Conservation (phyloP, 2,113 vertebrate species). For the Tachysurus fulvidraco region DNA sequence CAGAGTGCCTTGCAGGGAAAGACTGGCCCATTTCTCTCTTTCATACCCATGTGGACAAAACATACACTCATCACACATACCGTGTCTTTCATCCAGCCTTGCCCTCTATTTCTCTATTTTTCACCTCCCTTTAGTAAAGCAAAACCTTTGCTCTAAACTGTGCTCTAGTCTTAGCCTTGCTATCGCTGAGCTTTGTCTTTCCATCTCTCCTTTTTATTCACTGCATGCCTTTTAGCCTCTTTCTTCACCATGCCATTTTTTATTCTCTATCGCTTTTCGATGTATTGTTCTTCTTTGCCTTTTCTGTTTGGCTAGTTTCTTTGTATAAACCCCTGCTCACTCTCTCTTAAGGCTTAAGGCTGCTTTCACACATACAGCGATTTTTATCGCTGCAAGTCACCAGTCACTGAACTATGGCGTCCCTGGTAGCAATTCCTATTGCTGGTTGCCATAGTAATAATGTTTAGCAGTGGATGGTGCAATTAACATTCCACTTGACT, state of each 20-base stretch:
- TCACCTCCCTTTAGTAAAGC: not conserved
- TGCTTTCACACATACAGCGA: too few relatives aligned
- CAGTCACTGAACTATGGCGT: too few relatives aligned
- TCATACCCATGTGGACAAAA: conserved; percentile 6
- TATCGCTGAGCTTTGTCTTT: conserved; percentile 40
- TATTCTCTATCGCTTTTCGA: conserved; percentile 21
- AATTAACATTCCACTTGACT: too few relatives aligned
- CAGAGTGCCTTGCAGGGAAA: conserved; percentile 50
- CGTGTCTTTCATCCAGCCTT: conserved; percentile 22
- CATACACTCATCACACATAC: conserved; percentile 4
- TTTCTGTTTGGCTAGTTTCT: conserved; percentile 16
- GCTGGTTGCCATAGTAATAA: too few relatives aligned
- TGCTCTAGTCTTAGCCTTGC: conserved; percentile 19
- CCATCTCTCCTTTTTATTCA: conserved; percentile 30
- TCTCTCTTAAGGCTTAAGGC: not conserved
- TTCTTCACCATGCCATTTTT: conserved; percentile 44
- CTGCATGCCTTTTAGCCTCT: not conserved
- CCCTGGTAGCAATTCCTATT: too few relatives aligned
- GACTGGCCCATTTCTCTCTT: conserved; percentile 53
- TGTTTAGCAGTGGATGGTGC: too few relatives aligned
- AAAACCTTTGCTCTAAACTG: conserved; percentile 31
- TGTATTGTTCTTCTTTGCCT: conserved; percentile 22
- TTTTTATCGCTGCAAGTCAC: too few relatives aligned
- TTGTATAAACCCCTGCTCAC: not conserved
- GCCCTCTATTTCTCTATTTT: conserved; percentile 37